Evolutionary conservation across 2,113 vertebrate species (phyloP), one percentile per base, ranked within the genome.

Genomic region (Brienomyrus longianalis): DNA sequence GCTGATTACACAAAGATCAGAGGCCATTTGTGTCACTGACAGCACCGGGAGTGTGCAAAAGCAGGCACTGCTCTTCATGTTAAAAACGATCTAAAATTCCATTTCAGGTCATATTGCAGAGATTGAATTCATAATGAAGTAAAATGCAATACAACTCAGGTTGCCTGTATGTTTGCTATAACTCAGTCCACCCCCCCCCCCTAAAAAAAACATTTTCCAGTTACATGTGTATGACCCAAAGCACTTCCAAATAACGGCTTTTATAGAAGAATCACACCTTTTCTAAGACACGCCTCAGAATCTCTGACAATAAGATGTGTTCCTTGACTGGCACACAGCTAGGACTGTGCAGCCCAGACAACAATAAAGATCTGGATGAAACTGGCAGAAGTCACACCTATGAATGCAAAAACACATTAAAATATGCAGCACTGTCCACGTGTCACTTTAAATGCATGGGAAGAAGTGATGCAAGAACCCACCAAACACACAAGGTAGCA

Each of bases 1-100:
- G 35, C 74, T 80, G 74, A 39, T 43, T 80, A 84, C 43, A 45
- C 83, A 84, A 84, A 84, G 83, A 84, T 43, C 83, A 84, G 45
- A 48, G 21, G 83, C 21, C 83, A n/a, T 45, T n/a, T 48, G 0
- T 48, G 45, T 45, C 39, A 84, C 83, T 84, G 83, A 84, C 83
- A n/a, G 83, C 39, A 84, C 43, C 83, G 11, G 83, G 45, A 45
- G 23, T 45, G 39, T 21, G 39, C 45, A 47, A 10, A 84, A 23
- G 39, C 43, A 48, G n/a, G 83, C 21, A 8, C 10, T 84, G 83
- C 83, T 11, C 47, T 48, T 48, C 43, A n/a, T 7, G 19, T 45
- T 48, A 83, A 47, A 80, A 48, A 45, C 80, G 0, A 45, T 39
- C 43, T 3, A 84, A 48, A 48, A 84, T 48, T 84, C 77, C 77